A percentile compares a stretch with the other conserved stretches of the same genome.
Conservation (phyloP, 2,113 vertebrate genomes). For the Hypomesus transpacificus region DNA sequence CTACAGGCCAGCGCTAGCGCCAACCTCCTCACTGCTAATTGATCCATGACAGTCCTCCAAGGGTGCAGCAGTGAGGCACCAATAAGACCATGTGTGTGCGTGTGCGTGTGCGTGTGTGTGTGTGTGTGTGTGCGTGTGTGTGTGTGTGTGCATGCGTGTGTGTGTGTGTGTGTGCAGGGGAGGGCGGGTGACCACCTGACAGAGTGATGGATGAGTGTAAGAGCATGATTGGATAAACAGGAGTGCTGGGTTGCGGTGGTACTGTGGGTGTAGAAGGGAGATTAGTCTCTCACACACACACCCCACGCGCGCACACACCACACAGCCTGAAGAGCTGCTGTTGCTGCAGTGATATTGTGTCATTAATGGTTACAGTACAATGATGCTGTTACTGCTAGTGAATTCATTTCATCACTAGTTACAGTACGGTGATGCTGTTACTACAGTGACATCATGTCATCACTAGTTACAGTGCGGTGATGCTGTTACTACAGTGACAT, state of each 20-base stretch:
- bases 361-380: too few species aligned
- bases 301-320: too few species aligned
- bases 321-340: too few species aligned
- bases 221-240: background rate
- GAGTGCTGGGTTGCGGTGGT: background rate
- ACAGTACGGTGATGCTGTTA: too few species aligned
- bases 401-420: too few species aligned
- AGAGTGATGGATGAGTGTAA: background rate
- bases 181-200: background rate
- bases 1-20: constrained; percentile 6
- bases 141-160: background rate
- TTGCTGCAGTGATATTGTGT: too few species aligned
- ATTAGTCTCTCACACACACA: constrained; percentile 5
- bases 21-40: constrained; percentile 24
- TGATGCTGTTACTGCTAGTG: too few species aligned
- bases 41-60: constrained; percentile 15
- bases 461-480: too few species aligned
- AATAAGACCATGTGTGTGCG: background rate
- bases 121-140: background rate
- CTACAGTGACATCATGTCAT: too few species aligned
- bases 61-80: background rate
- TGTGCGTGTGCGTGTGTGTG: background rate
- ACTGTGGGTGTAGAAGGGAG: background rate
- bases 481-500: too few species aligned
- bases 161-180: background rate